Conservation (phyloP, 2,113 vertebrate genomes). For the Solea solea region DNA sequence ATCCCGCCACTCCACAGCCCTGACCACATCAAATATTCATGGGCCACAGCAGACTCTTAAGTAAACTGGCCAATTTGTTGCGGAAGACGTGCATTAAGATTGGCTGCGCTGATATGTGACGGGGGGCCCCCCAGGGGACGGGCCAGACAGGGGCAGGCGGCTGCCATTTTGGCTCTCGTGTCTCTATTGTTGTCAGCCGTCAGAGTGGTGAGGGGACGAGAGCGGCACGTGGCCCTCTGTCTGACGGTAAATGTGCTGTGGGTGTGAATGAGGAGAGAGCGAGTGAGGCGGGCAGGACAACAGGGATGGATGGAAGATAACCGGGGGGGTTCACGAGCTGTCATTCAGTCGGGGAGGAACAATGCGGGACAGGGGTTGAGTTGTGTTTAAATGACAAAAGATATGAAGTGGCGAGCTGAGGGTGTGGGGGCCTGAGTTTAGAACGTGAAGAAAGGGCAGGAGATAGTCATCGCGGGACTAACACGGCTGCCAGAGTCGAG, state of each 20-base stretch:
- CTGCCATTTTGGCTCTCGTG: constrained; percentile 71
- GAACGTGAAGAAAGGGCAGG: background rate
- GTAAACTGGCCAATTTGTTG: constrained; percentile 85
- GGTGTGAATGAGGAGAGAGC: constrained; percentile 33
- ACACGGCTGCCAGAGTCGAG: background rate
- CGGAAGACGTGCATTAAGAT: constrained; percentile 81
- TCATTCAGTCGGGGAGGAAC: constrained; percentile 53
- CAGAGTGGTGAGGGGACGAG: constrained; percentile 33
- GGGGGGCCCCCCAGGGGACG: constrained; percentile 46
- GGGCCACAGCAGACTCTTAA: constrained; percentile 79
- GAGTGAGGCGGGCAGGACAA: constrained; percentile 7
- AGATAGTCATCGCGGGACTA: background rate
- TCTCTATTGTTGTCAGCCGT: constrained; percentile 70
- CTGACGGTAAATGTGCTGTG: constrained; percentile 50
- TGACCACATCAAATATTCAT: constrained; percentile 83
- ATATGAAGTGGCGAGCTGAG: constrained; percentile 34
- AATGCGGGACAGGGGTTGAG: constrained; percentile 29
- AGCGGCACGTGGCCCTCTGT: constrained; percentile 52
- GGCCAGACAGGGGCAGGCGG: constrained; percentile 34
- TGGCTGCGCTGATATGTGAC: constrained; percentile 68
- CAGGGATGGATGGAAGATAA: constrained; percentile 44
- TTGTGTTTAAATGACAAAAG: constrained; percentile 65
- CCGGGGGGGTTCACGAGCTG: constrained; percentile 47
- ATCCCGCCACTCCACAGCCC: constrained; percentile 65
- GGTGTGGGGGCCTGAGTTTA: background rate